Conservation (phyloP, 2,888 invertebrate genomes). For the Neoaliturus tenellus region DNA sequence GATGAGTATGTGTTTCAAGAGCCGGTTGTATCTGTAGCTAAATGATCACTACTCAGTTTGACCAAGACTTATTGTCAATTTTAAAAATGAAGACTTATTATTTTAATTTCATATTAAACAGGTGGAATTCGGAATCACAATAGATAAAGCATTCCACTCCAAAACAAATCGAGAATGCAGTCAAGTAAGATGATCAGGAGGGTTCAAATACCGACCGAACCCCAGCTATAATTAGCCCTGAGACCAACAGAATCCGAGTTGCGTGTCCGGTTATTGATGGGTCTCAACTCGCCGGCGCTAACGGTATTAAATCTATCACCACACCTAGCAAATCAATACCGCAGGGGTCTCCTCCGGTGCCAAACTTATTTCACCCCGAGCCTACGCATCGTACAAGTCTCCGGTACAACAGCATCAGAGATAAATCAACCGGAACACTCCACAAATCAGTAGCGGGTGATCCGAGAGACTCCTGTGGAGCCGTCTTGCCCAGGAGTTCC, state of each 20-base stretch:
- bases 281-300: conserved; percentile 1
- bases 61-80: no score
- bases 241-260: no score
- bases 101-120: no score
- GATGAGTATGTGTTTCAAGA: no score
- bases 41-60: no score
- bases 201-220: background rate
- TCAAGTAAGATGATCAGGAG: background rate
- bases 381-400: conserved; percentile 32
- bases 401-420: background rate
- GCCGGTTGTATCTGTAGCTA: no score
- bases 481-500: background rate
- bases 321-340: conserved; percentile 54
- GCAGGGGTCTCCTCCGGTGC: conserved; percentile 39
- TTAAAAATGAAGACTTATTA: no score
- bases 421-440: conserved; percentile 34
- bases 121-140: no score
- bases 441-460: conserved; percentile 52
- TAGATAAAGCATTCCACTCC: no score
- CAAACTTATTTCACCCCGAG: conserved; percentile 47
- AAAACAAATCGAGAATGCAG: no score
- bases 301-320: conserved; percentile 51
- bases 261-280: conserved; percentile 44
- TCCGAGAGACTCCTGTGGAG: no score
- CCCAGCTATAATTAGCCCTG: no score